Evolutionary conservation across 2,888 invertebrate species (phyloP).

Genomic region (Graphium colonna): DNA sequence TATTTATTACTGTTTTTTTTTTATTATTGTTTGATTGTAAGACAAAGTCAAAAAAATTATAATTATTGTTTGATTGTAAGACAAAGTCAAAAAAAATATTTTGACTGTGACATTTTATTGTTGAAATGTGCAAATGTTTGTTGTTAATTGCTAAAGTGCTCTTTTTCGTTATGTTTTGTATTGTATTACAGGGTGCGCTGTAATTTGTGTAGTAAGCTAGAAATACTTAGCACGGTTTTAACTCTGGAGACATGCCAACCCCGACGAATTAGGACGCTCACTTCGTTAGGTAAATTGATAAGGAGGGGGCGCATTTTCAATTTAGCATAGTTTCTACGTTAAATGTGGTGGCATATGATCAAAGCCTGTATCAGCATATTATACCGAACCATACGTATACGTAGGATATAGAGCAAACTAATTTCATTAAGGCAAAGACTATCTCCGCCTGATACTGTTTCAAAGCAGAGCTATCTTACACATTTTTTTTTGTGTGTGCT

Average conservation of each 20-base stretch:
- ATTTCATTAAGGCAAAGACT: no score
- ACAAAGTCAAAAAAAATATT: no score
- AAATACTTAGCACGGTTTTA: conserved; percentile 21
- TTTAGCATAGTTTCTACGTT: conserved; percentile 30
- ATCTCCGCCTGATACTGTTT: no score
- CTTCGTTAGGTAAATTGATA: conserved; percentile 45
- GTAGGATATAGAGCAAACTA: not conserved
- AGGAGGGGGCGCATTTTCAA: conserved; percentile 37
- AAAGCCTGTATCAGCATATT: not conserved
- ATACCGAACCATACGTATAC: not conserved
- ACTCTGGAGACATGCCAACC: conserved; percentile 36
- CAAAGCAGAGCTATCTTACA: no score
- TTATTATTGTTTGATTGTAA: no score
- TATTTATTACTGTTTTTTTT: no score
- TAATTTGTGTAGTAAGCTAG: conserved; percentile 37
- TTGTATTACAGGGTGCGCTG: conserved; percentile 36
- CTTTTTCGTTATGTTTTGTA: conserved; percentile 7
- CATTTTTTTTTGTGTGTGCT: no score
- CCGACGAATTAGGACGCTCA: conserved; percentile 40
- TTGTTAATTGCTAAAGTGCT: no score
- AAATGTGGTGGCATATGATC: conserved; percentile 5
- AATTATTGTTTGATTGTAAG: no score
- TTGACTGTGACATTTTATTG: no score
- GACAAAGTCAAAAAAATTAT: no score
- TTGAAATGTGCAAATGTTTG: no score